These are phyloP conservation scores for Hydrolagus affinis DNA, from an alignment of 2,113 vertebrate species.

Conservation along the genomic window DNA sequence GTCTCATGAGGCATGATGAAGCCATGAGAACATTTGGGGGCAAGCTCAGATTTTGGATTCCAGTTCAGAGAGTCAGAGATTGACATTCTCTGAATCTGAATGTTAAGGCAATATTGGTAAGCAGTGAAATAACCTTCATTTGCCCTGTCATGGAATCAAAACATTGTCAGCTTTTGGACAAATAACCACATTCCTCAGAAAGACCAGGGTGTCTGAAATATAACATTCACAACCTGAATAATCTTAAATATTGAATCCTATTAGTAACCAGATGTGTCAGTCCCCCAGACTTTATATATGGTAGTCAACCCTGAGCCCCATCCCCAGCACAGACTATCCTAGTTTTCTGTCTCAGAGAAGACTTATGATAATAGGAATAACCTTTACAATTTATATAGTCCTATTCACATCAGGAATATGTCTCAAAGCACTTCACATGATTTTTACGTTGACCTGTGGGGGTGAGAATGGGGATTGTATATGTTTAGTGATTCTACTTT, in stretches of 20 bases:
- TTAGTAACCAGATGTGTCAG: no score
- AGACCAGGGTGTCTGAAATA: no score
- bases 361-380: no score
- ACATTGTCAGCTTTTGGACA: not conserved
- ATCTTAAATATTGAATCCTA: no score
- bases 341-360: not conserved
- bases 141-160: not conserved
- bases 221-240: no score
- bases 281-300: not conserved
- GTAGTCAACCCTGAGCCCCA: not conserved
- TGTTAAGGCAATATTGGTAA: not conserved
- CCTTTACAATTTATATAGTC: no score
- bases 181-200: no score
- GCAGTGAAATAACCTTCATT: not conserved
- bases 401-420: no score
- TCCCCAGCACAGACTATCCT: not conserved
- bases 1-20: no score
- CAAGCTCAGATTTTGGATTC: not conserved
- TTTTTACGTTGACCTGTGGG: no score
- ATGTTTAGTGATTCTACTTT: not conserved
- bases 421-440: no score
- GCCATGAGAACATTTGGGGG: not conserved
- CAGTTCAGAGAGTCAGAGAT: not conserved
- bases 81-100: not conserved
- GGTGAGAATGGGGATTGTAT: not conserved